Evolutionary conservation across 2,888 invertebrate species (phyloP), one percentile per base, ranked within the genome.

Genomic region (Schrankia costaestrigalis): DNA sequence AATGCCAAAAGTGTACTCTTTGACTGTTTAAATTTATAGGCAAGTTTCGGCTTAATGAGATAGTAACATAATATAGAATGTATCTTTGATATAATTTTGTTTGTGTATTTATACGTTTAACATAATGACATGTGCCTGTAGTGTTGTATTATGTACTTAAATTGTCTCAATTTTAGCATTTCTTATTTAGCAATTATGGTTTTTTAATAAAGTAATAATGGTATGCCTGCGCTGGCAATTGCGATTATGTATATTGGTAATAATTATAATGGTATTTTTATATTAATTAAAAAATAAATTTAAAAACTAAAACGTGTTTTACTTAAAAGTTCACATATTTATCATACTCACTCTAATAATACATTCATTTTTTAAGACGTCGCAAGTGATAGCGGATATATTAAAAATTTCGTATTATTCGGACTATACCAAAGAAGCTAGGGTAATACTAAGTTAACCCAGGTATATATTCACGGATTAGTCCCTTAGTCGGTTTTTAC

Each of bases 201-300:
- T 61, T 72, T 71, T 71, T 63, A 61, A 51, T 68, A 64, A 71
- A 62, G 63, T 63, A 64, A 62, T 63, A 60, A 68, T 61, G 74
- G 71, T 75, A 77, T 63, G 78, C 76, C 78, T 72, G 53, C 62
- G 69, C 71, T 61, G 72, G 77, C 76, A 71, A 74, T 70, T 70
- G 78, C 78, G 70, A 75, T 78, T 78, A 81, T 83, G 78, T 80
- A 75, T 83, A 78, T 74, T 78, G 23, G n/a, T n/a, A n/a, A 71
- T 76, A 66, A 78, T 72, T 67, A 80, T 75, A 74, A 80, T 78
- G 81, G 83, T 84, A 85, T 84, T 85, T 85, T 85, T 85, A 81
- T 85, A 85, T 81, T 66, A 76, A 84, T 81, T 81, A 84, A 77
- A 80, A 74, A 70, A 68, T 66, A 23, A 31, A 24, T 62, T 71